Conservation (phyloP, 2,888 invertebrate genomes). For the Metallyticus violacea region DNA sequence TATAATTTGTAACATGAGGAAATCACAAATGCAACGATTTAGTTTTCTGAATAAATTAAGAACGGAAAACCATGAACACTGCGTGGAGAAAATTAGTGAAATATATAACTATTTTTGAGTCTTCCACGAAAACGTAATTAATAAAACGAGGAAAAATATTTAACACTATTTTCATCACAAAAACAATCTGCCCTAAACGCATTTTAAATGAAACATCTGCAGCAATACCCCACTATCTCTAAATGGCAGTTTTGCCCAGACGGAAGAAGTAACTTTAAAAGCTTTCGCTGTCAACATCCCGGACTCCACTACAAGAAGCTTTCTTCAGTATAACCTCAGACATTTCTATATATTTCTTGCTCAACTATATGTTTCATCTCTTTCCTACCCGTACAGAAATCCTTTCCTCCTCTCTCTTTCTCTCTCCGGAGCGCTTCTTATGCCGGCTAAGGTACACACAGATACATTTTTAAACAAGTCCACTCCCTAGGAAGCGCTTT, state of each 20-base stretch:
- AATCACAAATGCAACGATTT: no score
- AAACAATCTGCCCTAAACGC: no score
- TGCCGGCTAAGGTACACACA: neutral
- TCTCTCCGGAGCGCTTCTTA: neutral
- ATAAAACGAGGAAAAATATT: no score
- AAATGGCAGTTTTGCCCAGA: neutral
- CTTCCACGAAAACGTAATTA: no score
- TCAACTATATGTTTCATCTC: neutral
- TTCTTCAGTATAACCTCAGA: neutral
- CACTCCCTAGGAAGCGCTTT: slow-evolving; percentile 5
- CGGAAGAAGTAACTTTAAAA: neutral
- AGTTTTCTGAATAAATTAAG: no score
- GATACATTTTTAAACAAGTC: slow-evolving; percentile 11
- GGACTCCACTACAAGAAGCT: neutral
- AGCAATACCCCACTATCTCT: no score
- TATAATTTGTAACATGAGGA: no score
- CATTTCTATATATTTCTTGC: neutral
- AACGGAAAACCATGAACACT: no score
- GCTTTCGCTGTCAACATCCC: neutral
- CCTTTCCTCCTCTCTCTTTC: neutral
- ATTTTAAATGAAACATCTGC: no score
- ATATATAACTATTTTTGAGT: no score
- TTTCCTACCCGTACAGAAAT: neutral
- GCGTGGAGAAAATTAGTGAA: no score
- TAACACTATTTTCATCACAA: no score